Percentiles rank a stretch among this genome's conserved stretches.
Evolutionary conservation across 2,888 invertebrate genomes (phyloP).

Genomic region (Spilosoma lubricipeda): DNA sequence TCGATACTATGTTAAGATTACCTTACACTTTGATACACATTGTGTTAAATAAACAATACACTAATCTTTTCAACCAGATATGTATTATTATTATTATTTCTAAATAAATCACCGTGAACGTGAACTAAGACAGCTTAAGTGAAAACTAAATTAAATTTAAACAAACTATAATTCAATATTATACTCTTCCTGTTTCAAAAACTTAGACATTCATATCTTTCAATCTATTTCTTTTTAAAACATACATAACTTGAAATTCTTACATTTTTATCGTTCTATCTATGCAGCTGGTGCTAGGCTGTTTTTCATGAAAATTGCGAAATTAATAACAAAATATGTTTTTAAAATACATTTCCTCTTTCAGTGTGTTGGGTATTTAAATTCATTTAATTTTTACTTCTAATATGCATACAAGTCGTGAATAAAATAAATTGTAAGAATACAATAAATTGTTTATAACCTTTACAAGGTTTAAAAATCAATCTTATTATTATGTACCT

Average conservation of each 20-base stretch:
- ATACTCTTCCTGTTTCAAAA: background rate
- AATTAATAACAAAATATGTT: background rate
- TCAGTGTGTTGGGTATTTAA: background rate
- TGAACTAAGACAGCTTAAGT: background rate
- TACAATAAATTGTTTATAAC: conserved; percentile 6
- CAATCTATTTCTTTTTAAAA: background rate
- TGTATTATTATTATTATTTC: background rate
- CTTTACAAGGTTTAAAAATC: conserved; percentile 24
- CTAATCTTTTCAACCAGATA: background rate
- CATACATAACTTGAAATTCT: background rate
- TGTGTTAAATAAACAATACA: background rate
- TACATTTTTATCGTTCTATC: background rate
- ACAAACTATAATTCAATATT: background rate
- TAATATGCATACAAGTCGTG: background rate
- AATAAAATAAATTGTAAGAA: background rate
- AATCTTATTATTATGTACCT: conserved; percentile 36
- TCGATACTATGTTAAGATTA: background rate
- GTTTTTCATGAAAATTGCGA: background rate
- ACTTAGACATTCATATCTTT: too few species aligned
- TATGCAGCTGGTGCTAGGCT: background rate
- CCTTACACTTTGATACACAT: background rate
- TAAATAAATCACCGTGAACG: background rate
- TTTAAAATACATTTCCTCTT: background rate
- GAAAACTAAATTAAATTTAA: background rate
- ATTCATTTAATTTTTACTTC: background rate